These are phyloP conservation scores for Gallinago nigripennis DNA, from an alignment of 2,797 vertebrate genomes.

Conservation along the genomic window DNA sequence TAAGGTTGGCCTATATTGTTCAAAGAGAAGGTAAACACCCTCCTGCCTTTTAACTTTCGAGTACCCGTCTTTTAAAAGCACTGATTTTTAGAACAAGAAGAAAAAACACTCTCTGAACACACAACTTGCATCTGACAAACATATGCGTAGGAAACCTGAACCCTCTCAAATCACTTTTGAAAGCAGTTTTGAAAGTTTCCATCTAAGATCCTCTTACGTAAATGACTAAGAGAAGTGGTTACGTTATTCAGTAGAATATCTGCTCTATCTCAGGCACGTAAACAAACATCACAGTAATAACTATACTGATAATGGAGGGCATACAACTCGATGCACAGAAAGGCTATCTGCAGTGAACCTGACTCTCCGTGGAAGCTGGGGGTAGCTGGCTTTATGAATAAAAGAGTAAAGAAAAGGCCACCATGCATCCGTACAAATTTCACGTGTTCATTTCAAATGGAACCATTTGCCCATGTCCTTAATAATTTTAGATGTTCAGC, in stretches of 20 bases:
- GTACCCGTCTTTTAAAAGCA: background rate
- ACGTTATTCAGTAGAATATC: background rate
- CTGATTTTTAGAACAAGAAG: background rate
- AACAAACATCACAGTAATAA: background rate
- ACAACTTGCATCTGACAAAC: background rate
- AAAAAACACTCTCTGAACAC: background rate
- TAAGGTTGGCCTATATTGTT: background rate
- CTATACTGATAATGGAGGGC: background rate
- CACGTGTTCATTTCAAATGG: background rate
- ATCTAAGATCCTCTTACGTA: background rate
- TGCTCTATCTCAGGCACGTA: background rate
- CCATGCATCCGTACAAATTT: background rate
- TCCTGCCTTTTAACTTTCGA: background rate
- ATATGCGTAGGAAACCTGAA: background rate
- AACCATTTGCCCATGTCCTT: background rate
- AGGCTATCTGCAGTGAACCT: background rate
- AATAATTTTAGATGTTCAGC: background rate
- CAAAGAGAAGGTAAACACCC: background rate
- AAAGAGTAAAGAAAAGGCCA: background rate
- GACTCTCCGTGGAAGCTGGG: background rate
- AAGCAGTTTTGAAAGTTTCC: background rate
- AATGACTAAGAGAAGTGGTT: background rate
- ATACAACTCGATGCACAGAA: background rate
- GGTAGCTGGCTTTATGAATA: background rate
- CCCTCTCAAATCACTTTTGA: background rate